Base-by-base conservation (phyloP, 1,140 invertebrate species). In the Drosophila ohnishii region DNA sequence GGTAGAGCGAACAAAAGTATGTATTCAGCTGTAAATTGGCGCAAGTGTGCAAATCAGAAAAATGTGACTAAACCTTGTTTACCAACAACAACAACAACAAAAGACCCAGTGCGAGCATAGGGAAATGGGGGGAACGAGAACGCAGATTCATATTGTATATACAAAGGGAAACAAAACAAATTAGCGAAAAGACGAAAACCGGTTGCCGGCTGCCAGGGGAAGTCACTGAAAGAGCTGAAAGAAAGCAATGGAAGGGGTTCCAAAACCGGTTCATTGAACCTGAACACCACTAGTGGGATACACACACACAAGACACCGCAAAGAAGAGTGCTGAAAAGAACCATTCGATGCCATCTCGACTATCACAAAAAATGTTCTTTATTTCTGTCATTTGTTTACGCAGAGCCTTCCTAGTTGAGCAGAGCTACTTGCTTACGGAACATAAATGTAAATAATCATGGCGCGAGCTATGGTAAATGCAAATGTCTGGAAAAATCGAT, bases 241-340 rank as follows among this genome's bases (percentile, higher is more conserved):
- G 69, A 85, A 86, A 84, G 67, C 35, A 11, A 14, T 51, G 44
- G 62, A 48, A 19, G 58, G n/a, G 61, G 57, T 67, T 51, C 61
- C 45, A 71, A 81, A 88, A 87, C 79, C 72, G 81, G 83, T 88
- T 87, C 83, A 83, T 53, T 77, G 83, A 87, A 88, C 83, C 75
- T 62, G 34, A 56, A 58, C 71, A 50, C 55, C 32, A 62, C 57
- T 39, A 47, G 13, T 55, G 30, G 42, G 56, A 63, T 59, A 44
- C 39, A 80, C 42, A 58, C 25, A 30, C 47, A 35, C 34, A 35
- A 81, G 37, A 22, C 42, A 70, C 25, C 10, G 2, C n/a, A 10
- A 51, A 34, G n/a, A 67, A 35, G 19, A 19, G 19, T 19, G 40
- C 11, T 25, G 34, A 40, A 44, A 57, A 32, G 55, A 63, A 48